Conservation (phyloP, 30 jellyfish, hydroid and myxozoan genomes). For the Cassiopea andromeda region DNA sequence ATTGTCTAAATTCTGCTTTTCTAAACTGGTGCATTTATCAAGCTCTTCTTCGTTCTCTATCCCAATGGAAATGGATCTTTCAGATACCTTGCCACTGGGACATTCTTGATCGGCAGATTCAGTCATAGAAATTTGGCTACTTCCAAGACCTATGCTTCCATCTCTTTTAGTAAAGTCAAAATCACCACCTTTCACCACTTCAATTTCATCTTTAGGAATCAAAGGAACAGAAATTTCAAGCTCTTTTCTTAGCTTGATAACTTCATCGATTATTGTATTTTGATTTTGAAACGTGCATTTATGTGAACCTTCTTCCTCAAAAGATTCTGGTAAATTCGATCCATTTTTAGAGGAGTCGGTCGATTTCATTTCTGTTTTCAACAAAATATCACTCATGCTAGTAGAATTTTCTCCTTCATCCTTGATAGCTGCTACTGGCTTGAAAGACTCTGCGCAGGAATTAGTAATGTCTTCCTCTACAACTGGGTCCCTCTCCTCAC, state of each 20-base stretch:
- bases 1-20: neutral
- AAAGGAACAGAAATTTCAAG: neutral
- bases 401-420: neutral
- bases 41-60: neutral
- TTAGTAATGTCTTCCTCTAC: neutral
- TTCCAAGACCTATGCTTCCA: neutral
- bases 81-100: neutral
- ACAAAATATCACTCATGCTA: neutral
- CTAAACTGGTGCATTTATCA: neutral
- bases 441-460: neutral
- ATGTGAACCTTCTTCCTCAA: neutral
- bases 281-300: too few species aligned
- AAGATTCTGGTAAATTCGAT: neutral
- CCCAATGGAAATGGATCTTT: neutral
- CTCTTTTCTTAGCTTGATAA: neutral
- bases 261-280: neutral
- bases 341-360: neutral
- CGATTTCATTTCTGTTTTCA: neutral
- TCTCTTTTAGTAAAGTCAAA: neutral
- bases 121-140: neutral
- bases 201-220: neutral
- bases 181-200: neutral
- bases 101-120: neutral
- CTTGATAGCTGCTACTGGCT: neutral
- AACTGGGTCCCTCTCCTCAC: neutral